Evolutionary conservation across 2,888 invertebrate genomes (phyloP).

Genomic region (Eupeodes luniger): DNA sequence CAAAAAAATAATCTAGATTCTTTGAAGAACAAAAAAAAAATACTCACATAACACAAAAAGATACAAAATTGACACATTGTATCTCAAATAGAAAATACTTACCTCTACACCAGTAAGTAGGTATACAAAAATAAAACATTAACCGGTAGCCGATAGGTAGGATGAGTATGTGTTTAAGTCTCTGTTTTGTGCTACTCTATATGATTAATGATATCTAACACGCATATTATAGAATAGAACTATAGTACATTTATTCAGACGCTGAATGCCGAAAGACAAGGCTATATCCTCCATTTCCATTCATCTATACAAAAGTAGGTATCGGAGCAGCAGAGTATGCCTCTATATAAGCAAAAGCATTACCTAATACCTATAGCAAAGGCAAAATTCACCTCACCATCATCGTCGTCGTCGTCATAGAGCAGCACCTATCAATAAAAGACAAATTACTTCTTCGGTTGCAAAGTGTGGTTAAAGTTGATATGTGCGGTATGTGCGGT

Average conservation of each 20-base stretch:
- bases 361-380: background rate
- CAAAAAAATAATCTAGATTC: background rate
- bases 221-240: conserved; percentile 61
- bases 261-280: background rate
- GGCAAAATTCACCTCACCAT: conserved; percentile 11
- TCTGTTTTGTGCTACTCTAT: conserved; percentile 50
- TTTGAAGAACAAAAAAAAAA: conserved; percentile 20
- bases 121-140: conserved; percentile 5
- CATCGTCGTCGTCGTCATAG: no score
- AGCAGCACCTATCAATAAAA: conserved; percentile 71
- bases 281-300: background rate
- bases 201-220: conserved; percentile 76
- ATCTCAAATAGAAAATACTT: conserved; percentile 37
- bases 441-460: conserved; percentile 75
- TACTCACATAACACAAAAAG: conserved; percentile 39
- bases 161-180: conserved; percentile 31
- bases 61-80: conserved; percentile 67
- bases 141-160: conserved; percentile 17
- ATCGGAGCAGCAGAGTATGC: no score
- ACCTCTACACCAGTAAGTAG: no score
- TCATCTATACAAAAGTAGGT: conserved; percentile 3
- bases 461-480: conserved; percentile 54
- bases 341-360: no score
- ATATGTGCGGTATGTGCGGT: conserved; percentile 25
- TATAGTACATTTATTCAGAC: no score